A percentile compares a stretch with the other conserved stretches of the same genome.
Evolutionary conservation across 2,113 vertebrate species (phyloP).

Genomic region (Cricetomys ansorgei): DNA sequence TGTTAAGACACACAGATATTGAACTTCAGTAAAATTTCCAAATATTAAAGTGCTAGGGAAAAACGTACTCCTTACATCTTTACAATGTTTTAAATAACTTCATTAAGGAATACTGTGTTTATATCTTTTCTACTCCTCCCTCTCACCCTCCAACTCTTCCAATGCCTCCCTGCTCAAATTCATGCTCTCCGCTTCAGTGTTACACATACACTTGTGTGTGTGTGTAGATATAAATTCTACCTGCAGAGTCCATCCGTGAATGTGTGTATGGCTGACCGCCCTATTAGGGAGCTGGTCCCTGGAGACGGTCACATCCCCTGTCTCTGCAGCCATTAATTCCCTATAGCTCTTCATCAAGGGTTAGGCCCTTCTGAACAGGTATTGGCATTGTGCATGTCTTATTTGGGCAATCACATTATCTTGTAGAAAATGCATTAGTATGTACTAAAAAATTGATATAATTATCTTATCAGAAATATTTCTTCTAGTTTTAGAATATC

Average conservation of each 20-base stretch:
- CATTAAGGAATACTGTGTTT: no score
- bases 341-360: background rate
- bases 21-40: background rate
- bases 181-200: background rate
- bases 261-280: background rate
- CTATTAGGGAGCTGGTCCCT: background rate
- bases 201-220: no score
- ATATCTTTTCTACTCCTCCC: background rate
- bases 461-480: conserved; percentile 49
- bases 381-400: background rate
- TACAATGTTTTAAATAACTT: background rate
- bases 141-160: background rate
- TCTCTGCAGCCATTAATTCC: background rate
- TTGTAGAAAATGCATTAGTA: conserved; percentile 7
- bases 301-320: background rate
- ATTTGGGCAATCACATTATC: background rate
- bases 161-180: background rate
- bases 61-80: background rate
- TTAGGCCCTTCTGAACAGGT: background rate
- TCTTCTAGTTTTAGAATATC: conserved; percentile 25
- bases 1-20: background rate
- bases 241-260: background rate
- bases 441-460: conserved; percentile 8
- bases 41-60: background rate
- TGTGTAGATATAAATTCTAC: no score